These are phyloP conservation scores for Drosophila phalerata DNA, from an alignment of 2,888 invertebrate species.

Conservation along the genomic window DNA sequence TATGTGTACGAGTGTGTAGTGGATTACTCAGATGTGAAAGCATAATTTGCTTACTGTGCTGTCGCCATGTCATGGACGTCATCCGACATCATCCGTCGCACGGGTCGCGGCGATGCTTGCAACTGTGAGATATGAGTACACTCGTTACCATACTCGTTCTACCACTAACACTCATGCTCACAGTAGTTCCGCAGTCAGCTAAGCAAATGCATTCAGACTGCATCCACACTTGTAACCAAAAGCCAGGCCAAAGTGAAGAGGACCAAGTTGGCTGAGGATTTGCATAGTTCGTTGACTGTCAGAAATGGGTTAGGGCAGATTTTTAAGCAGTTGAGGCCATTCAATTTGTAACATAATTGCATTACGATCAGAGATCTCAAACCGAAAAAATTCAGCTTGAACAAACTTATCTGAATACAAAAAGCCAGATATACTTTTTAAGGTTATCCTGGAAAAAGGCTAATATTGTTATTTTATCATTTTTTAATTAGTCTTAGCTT, in stretches of 20 bases:
- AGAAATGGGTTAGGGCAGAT: background rate
- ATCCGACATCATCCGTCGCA: constrained; percentile 19
- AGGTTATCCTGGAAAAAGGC: too few species aligned
- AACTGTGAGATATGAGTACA: constrained; percentile 48
- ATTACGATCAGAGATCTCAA: background rate
- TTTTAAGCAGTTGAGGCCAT: background rate
- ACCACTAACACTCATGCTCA: constrained; percentile 15
- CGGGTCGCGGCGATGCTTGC: constrained; percentile 39
- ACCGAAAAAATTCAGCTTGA: too few species aligned
- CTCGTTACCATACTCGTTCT: constrained; percentile 21
- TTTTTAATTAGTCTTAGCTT: too few species aligned
- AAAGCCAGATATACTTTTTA: too few species aligned
- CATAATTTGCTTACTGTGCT: constrained; percentile 64
- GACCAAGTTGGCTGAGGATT: constrained; percentile 35
- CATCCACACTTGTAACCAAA: constrained; percentile 38
- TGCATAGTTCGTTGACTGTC: constrained; percentile 24
- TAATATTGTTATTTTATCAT: too few species aligned
- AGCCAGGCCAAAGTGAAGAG: constrained; percentile 2
- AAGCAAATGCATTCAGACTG: constrained; percentile 52
- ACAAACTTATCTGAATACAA: too few species aligned
- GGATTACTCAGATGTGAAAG: constrained; percentile 62
- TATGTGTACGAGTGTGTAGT: constrained; percentile 7
- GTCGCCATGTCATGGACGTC: constrained; percentile 34
- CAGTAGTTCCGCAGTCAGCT: constrained; percentile 47
- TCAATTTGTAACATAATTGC: constrained; percentile 10